These are phyloP conservation scores for Cephus cinctus DNA, from an alignment of 1,140 invertebrate species.

Conservation along the genomic window DNA sequence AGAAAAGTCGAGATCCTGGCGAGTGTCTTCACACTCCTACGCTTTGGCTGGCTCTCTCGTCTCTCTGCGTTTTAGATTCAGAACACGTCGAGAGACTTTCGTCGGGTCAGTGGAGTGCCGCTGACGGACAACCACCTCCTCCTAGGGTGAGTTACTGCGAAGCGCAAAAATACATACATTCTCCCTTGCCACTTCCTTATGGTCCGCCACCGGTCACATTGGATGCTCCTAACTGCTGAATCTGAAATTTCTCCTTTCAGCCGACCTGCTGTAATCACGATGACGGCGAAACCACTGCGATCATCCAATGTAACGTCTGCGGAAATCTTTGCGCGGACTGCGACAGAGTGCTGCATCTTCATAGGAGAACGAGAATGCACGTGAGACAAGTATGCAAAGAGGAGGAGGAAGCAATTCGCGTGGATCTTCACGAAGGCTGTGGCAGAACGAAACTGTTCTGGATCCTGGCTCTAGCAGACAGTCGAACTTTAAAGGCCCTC, in stretches of 20 bases:
- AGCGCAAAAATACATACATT: too few relatives aligned
- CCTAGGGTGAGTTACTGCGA: slow-evolving; percentile 64
- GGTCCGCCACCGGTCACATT: too few relatives aligned
- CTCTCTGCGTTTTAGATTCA: slow-evolving; percentile 87
- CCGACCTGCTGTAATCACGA: slow-evolving; percentile 95
- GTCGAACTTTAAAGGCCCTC: slow-evolving; percentile 88
- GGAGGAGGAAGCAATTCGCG: slow-evolving; percentile 90
- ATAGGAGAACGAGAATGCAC: slow-evolving; percentile 82
- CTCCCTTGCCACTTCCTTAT: too few relatives aligned
- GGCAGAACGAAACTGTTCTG: slow-evolving; percentile 94
- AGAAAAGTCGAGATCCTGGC: slow-evolving; percentile 69
- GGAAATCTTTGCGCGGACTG: slow-evolving; percentile 94
- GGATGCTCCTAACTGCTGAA: too few relatives aligned
- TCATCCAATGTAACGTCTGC: slow-evolving; percentile 89
- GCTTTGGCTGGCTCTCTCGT: slow-evolving; percentile 90
- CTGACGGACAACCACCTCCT: slow-evolving; percentile 61
- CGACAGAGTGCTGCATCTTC: slow-evolving; percentile 91
- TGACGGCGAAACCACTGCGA: slow-evolving; percentile 90
- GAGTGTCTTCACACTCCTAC: slow-evolving; percentile 80
- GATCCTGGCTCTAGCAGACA: slow-evolving; percentile 89
- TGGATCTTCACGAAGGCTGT: slow-evolving; percentile 95
- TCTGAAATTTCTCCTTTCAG: slow-evolving; percentile 50
- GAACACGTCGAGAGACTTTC: slow-evolving; percentile 85
- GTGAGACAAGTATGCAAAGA: slow-evolving; percentile 93
- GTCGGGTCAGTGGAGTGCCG: slow-evolving; percentile 68